A percentile compares a stretch with the other conserved stretches of the same genome.
Conservation (phyloP, 2,797 vertebrate genomes). For the Leptoclinus maculatus region DNA sequence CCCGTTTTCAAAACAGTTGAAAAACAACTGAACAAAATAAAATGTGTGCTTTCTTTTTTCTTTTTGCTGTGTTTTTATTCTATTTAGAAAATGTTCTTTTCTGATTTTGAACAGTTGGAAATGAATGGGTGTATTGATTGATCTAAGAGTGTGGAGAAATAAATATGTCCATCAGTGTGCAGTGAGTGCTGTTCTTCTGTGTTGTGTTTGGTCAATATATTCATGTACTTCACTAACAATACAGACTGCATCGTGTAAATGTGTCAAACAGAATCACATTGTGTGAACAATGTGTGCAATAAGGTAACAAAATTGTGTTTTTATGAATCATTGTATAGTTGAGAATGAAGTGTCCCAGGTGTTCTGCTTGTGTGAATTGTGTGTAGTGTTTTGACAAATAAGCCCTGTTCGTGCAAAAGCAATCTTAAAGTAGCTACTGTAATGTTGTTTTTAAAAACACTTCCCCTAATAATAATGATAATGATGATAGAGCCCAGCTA, state of each 20-base stretch:
- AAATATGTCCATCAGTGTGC: background rate
- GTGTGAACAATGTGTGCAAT: too few species aligned
- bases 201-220: background rate
- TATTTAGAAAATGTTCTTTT: too few species aligned
- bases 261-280: background rate
- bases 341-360: background rate
- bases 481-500: background rate
- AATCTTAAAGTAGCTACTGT: background rate
- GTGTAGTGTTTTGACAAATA: background rate
- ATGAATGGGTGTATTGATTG: background rate
- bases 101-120: background rate
- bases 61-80: too few species aligned
- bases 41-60: background rate
- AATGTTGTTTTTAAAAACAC: background rate
- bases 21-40: too few species aligned
- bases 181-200: background rate
- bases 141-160: background rate
- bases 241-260: too few species aligned
- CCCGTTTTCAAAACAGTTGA: too few species aligned
- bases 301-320: background rate
- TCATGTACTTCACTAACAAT: background rate
- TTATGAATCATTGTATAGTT: background rate
- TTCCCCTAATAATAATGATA: background rate
- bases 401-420: background rate
- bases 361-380: background rate